phyloP scores from a whole-genome alignment of 2,888 invertebrate genomes.

The Cosmopolites sordidus region DNA sequence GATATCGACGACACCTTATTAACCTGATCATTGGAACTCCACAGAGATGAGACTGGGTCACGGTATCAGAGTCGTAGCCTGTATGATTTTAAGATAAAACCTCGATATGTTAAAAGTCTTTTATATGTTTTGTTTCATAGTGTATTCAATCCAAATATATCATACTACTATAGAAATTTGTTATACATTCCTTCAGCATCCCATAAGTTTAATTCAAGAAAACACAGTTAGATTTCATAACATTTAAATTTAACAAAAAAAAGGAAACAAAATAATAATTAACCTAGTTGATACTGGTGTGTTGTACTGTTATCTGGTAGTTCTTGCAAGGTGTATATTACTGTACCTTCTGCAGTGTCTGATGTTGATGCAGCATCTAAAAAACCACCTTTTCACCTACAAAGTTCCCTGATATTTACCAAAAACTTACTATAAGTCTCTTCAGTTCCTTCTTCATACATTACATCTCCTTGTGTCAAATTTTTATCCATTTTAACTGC shows the following conservation, averaged over 20 bases:
- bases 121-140: constrained; percentile 11
- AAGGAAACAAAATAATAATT: constrained; percentile 3
- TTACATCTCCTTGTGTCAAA: constrained; percentile 45
- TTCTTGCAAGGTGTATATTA: constrained; percentile 52
- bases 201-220: neutral
- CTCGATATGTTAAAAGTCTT: too few species aligned
- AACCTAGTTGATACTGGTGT: constrained; percentile 44
- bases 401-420: neutral
- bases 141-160: constrained; percentile 13
- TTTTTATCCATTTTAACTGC: constrained; percentile 56
- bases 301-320: constrained; percentile 46
- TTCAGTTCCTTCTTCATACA: constrained; percentile 52
- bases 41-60: constrained; percentile 8
- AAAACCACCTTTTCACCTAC: constrained; percentile 20
- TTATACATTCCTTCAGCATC: neutral
- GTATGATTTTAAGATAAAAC: neutral
- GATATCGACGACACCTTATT: constrained; percentile 89
- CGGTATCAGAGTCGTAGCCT: too few species aligned
- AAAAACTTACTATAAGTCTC: constrained; percentile 50
- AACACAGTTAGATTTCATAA: too few species aligned
- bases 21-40: constrained; percentile 56
- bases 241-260: too few species aligned
- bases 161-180: neutral
- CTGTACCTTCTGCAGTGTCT: constrained; percentile 49
- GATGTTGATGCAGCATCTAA: constrained; percentile 38